Evolutionary conservation across 2,113 vertebrate species (phyloP), one percentile per base, ranked within the genome.

Genomic region (Sclerurus mexicanus): DNA sequence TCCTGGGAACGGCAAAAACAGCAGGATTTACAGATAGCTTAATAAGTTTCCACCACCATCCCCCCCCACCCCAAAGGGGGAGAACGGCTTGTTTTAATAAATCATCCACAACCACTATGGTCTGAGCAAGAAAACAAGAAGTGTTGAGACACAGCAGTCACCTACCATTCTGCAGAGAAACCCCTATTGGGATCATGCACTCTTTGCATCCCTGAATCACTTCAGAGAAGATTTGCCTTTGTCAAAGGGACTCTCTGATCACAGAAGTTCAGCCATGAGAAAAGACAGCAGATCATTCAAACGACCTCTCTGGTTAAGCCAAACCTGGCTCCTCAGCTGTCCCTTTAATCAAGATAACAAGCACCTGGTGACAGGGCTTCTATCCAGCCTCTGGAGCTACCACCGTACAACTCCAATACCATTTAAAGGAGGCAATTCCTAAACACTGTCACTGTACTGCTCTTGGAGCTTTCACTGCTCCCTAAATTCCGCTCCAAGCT

Each of bases 321-420:
- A 66, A 40, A 82, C 69, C 50, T 16, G 60, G 60, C 2, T 72
- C 72, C 89, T 87, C n/a, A 17, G 52, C 49, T 82, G 23, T 37
- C 58, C n/a, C 62, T 91, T 72, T 64, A 40, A 75, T 31, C 58
- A 49, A 20, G 58, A 7, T 23, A 89, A 85, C 49, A 9, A 56
- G 40, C 58, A 21, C 27, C 74, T 8, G 11, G 46, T 86, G 85
- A 53, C 5, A n/a, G 68, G 49, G 33, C 53, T 64, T 18, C 76
- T 30, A 25, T 5, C 18, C 76, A 27, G 40, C 13, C 83, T 37
- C 76, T 7, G 10, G 25, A 64, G 74, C 53, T 9, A 20, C 10
- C 56, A 42, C 23, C 20, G 30, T 73, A 25, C 63, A 27, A n/a
- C 66, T 69, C 74, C 27, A 2, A 0, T 0, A 1, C 1, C 7